Evolutionary conservation across 1,140 invertebrate genomes (phyloP).

Genomic region (Pseudomyrmex gracilis): DNA sequence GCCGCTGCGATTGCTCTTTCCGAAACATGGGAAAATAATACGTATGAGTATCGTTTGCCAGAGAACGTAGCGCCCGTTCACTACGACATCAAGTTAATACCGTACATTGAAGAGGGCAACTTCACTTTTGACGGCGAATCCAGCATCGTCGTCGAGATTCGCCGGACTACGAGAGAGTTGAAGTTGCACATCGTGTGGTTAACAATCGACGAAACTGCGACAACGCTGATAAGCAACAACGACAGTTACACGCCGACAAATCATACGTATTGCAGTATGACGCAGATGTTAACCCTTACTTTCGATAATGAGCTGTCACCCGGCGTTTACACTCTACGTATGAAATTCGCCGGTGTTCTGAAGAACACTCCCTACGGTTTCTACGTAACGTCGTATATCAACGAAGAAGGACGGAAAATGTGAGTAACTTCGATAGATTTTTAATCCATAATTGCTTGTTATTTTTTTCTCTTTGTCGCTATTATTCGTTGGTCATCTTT

Average conservation of each 20-base stretch:
- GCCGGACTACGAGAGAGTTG: background rate
- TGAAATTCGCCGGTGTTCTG: constrained; percentile 11
- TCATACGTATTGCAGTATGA: constrained; percentile 5
- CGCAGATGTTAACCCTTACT: constrained; percentile 19
- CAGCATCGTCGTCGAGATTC: constrained; percentile 20
- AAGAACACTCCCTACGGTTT: background rate
- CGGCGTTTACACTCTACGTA: constrained; percentile 19
- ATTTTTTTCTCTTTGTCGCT: too few relatives aligned
- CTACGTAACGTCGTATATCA: background rate
- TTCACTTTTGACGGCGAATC: constrained; percentile 9
- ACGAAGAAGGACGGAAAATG: constrained; percentile 3
- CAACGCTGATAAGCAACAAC: background rate
- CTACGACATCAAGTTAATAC: constrained; percentile 42
- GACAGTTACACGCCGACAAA: background rate
- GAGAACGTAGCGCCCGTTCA: constrained; percentile 21
- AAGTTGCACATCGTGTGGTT: background rate
- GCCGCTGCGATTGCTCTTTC: too few relatives aligned
- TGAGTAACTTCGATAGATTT: constrained; percentile 45
- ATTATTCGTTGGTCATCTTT: too few relatives aligned
- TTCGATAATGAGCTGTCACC: constrained; percentile 18
- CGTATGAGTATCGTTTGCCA: constrained; percentile 42
- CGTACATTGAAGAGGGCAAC: constrained; percentile 10
- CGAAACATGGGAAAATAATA: too few relatives aligned
- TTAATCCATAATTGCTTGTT: too few relatives aligned
- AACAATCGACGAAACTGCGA: constrained; percentile 30